Evolutionary conservation across 2,797 vertebrate species (phyloP).

Genomic region (Sebastes jordani): DNA sequence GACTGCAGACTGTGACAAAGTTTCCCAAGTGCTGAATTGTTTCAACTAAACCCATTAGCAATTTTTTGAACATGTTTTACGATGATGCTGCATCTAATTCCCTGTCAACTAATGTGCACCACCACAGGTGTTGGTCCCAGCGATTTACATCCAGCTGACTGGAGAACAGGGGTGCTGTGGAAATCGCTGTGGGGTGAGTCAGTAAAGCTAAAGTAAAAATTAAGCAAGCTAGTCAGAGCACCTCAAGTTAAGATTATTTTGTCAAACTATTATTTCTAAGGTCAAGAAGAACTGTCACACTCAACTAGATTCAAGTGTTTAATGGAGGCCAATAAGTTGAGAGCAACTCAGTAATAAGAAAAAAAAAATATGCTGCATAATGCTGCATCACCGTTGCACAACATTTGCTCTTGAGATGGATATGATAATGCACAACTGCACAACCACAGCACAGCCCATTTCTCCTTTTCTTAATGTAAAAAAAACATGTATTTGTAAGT

Average conservation of each 20-base stretch:
- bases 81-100: neutral
- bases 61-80: neutral
- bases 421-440: neutral
- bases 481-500: neutral
- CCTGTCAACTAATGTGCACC: neutral
- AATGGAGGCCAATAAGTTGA: neutral
- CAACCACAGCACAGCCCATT: neutral
- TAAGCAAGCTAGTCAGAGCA: neutral
- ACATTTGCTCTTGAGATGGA: neutral
- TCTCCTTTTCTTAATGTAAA: neutral
- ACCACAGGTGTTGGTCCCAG: slow-evolving; percentile 79
- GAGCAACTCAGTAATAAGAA: neutral
- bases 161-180: slow-evolving; percentile 77
- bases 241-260: neutral
- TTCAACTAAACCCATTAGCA: neutral
- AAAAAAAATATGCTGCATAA: neutral
- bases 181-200: slow-evolving; percentile 84
- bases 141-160: slow-evolving; percentile 79
- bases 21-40: neutral
- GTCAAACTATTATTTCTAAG: neutral
- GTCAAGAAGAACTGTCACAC: neutral
- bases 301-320: neutral
- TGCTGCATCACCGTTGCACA: slow-evolving; percentile 23
- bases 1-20: neutral
- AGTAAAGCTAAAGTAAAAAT: neutral